phyloP scores from a whole-genome alignment of 2,113 vertebrate genomes.

The Hepsetus odoe region DNA sequence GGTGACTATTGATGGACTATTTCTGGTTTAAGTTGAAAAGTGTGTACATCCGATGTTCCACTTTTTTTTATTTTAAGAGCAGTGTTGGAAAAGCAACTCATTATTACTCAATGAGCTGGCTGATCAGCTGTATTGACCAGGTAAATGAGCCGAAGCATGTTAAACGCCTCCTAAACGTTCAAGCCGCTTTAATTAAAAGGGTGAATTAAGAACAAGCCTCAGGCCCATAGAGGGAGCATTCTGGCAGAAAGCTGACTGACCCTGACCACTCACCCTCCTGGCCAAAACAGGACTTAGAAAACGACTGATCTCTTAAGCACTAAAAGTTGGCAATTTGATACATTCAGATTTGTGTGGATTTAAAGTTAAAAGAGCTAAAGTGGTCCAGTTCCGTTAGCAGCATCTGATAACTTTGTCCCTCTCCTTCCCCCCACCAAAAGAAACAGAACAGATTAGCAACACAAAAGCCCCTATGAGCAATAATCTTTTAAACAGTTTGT shows the following conservation, averaged over 20 bases:
- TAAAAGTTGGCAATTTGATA: conserved; percentile 62
- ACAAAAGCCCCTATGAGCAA: conserved; percentile 57
- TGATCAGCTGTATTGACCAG: no score
- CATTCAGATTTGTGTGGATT: conserved; percentile 56
- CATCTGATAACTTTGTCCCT: conserved; percentile 71
- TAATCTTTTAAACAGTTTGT: conserved; percentile 64
- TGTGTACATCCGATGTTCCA: no score
- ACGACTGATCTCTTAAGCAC: conserved; percentile 65
- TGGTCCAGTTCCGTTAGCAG: conserved; percentile 61
- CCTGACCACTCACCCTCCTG: conserved; percentile 41
- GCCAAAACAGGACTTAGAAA: conserved; percentile 64
- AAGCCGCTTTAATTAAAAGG: not conserved
- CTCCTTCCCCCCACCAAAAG: conserved; percentile 64
- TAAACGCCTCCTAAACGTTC: not conserved
- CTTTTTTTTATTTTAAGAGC: no score
- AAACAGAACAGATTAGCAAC: conserved; percentile 63
- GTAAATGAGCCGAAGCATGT: not conserved
- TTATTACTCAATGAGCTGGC: no score
- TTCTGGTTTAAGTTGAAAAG: no score
- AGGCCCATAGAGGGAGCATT: not conserved
- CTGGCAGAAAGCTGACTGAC: conserved; percentile 31
- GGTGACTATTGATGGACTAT: no score
- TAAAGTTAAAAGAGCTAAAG: conserved; percentile 53
- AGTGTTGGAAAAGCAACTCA: no score
- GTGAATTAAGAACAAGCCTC: not conserved